Conservation (phyloP, 1,140 invertebrate genomes). For the Chironomus striatipennis region DNA sequence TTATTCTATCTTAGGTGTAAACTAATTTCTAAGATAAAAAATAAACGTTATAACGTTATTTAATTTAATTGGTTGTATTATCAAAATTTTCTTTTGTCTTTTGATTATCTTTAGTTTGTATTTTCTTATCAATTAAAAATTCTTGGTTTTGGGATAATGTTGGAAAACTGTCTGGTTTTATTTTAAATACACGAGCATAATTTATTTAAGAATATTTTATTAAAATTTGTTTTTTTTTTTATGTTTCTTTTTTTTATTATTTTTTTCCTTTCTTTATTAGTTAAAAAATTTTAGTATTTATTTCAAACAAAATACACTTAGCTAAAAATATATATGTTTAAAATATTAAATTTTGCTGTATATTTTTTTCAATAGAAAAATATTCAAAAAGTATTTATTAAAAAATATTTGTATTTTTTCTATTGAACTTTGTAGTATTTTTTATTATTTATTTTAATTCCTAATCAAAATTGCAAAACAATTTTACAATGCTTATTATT, state of each 20-base stretch:
- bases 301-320: conserved; percentile 31
- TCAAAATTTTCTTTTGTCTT: too few relatives aligned
- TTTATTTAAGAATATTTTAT: background rate
- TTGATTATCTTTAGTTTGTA: background rate
- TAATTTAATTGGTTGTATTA: too few relatives aligned
- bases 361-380: too few relatives aligned
- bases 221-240: background rate
- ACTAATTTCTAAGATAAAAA: too few relatives aligned
- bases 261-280: conserved; percentile 27
- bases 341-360: too few relatives aligned
- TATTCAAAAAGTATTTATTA: background rate
- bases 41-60: too few relatives aligned
- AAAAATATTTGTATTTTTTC: conserved; percentile 30
- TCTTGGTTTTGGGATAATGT: background rate
- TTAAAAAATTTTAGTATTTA: conserved; percentile 17
- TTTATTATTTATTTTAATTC: conserved; percentile 16
- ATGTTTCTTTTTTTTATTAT: conserved; percentile 26
- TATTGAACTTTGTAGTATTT: conserved; percentile 29
- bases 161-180: conserved; percentile 39
- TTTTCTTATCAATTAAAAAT: background rate
- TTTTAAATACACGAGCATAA: conserved; percentile 31
- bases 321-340: background rate
- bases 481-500: conserved; percentile 30
- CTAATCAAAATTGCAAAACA: conserved; percentile 26
- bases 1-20: too few relatives aligned